Conservation (phyloP, 2,113 vertebrate genomes). For the Myiozetetes cayanensis region DNA sequence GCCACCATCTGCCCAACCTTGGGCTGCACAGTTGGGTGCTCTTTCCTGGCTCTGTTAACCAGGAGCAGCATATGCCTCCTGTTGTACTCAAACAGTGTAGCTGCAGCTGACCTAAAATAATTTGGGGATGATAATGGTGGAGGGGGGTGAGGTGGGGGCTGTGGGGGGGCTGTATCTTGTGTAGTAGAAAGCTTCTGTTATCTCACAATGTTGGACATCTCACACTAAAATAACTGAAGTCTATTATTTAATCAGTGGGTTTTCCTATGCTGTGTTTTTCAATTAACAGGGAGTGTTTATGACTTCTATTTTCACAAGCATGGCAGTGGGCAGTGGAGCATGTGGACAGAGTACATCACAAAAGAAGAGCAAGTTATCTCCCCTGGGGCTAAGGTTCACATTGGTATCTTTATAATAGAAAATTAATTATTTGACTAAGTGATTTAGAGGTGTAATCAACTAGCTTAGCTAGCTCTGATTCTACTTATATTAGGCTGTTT, state of each 20-base stretch:
- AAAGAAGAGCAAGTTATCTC: conserved; percentile 79
- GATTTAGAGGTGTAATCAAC: background rate
- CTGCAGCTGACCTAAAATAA: background rate
- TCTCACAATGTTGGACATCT: background rate
- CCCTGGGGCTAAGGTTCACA: conserved; percentile 77
- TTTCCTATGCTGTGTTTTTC: background rate
- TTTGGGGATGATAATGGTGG: background rate
- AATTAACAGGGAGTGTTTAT: conserved; percentile 83
- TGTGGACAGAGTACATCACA: conserved; percentile 85
- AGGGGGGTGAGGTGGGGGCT: fast-evolving
- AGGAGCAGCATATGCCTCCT: background rate
- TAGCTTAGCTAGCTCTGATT: background rate
- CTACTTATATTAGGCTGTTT: background rate
- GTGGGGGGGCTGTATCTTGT: background rate
- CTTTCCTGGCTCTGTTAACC: background rate
- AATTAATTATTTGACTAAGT: background rate
- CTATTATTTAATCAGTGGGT: background rate
- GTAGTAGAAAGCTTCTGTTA: background rate
- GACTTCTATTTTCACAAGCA: conserved; percentile 90
- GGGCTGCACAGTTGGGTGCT: background rate
- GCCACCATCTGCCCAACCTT: background rate
- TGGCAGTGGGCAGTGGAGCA: conserved; percentile 81
- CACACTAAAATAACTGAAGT: background rate
- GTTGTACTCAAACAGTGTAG: background rate
- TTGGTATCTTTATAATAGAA: background rate